Base-by-base conservation (phyloP, 2,888 invertebrate species). In the Pantelozetes paolii region DNA sequence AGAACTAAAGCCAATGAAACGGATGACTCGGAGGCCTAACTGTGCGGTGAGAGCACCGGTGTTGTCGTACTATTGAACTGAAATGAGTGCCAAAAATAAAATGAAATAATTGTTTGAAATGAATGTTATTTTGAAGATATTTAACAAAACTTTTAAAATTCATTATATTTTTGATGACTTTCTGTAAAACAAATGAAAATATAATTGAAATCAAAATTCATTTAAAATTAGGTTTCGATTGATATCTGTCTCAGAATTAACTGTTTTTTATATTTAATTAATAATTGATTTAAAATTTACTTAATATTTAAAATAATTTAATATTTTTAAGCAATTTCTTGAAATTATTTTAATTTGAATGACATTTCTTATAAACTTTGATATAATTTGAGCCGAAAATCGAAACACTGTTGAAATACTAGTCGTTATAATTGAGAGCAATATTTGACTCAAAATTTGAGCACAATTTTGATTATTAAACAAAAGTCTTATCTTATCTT, bases 1-100 rank as follows among this genome's bases (percentile, higher is more conserved):
- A 59, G 30, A 59, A 13, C 3, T 20, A 30, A 13, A 57, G 36
- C 20, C 36, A 30, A 67, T 20, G 32, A 30, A 18, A 62, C 20
- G 20, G 42, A 67, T 20, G 67, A 42, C 23, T 67, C 67, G 3
- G 67, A 67, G 42, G 67, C 67, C 32, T 67, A 67, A n/a, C 28
- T 5, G 28, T 36, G 36, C 9, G n/a, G 5, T 36, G 36, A 9
- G 9, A 36, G 9, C 9, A 36, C 36, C 9, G 36, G 36, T 36
- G 36, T n/a, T n/a, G n/a, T n/a, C n/a, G n/a, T n/a, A n/a, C n/a
- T n/a, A n/a, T n/a, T n/a, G n/a, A n/a, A n/a, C n/a, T n/a, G n/a
- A n/a, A n/a, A n/a, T n/a, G 45, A 45, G 45, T 45, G 45, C 45
- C 45, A 45, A 45, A 45, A 45, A 9, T 45, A 45, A 11, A 11